Conservation (phyloP, 2,113 vertebrate genomes). For the Budorcas taxicolor region DNA sequence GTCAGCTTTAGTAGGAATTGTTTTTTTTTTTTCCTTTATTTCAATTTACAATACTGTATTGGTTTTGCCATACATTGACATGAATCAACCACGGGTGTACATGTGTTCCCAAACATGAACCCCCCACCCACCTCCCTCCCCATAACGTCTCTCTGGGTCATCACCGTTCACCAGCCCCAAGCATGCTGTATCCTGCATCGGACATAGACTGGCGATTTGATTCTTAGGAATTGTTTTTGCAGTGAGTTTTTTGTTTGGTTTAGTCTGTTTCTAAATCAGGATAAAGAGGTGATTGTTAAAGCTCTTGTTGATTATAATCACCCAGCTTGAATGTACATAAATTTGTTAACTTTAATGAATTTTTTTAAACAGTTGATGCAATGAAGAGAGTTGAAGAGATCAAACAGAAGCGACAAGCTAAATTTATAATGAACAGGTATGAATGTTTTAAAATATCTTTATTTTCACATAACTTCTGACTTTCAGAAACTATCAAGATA, state of each 20-base stretch:
- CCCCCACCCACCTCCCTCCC: too few relatives aligned
- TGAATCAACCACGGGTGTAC: too few relatives aligned
- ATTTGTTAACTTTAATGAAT: background rate
- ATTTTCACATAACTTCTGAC: background rate
- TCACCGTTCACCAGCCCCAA: too few relatives aligned
- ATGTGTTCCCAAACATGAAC: too few relatives aligned
- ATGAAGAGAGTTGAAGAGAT: constrained; percentile 96
- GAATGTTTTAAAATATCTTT: background rate
- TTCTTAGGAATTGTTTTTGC: background rate
- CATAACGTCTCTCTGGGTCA: too few relatives aligned
- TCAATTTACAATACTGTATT: too few relatives aligned
- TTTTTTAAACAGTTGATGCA: constrained; percentile 87
- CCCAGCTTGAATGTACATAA: background rate
- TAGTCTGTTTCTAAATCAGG: background rate
- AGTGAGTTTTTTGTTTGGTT: background rate
- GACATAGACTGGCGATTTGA: too few relatives aligned
- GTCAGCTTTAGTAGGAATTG: background rate
- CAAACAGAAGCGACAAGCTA: constrained; percentile 94
- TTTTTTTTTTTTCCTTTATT: too few relatives aligned
- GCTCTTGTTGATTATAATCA: background rate
- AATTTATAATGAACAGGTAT: constrained; percentile 97
- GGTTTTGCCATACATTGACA: too few relatives aligned
- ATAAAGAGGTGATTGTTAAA: background rate
- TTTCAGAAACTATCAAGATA: background rate
- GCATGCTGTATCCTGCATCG: too few relatives aligned